Base-by-base conservation (phyloP, 2,113 vertebrate species). In the Epinephelus lanceolatus region DNA sequence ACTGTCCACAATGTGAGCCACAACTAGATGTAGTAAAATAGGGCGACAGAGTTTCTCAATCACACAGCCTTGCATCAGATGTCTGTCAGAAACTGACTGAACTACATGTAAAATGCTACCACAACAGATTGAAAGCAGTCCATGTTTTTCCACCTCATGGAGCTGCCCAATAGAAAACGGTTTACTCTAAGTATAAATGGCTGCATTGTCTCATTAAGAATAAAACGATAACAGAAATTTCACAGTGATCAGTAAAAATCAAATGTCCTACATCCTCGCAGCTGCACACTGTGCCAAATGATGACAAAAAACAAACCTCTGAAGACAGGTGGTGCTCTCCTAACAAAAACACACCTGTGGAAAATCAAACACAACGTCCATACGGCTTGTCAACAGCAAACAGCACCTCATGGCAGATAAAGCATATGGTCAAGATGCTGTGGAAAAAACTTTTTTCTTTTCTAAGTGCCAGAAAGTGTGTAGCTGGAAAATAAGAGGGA, bases 271-370 rank as follows among this genome's bases (percentile, higher is more conserved):
- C 65, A 61, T 1, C 66, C n/a, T 42, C 5, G 23, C 59, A 2
- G 0, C 23, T 51, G 2, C 61, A 72, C 1, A 18, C 18, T 1
- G 14, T 40, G 23, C 30, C 25, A 37, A 69, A 51, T 7, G 33
- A 40, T 25, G 62, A 80, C 47, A 65, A 25, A 83, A 80, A 68
- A 60, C 59, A 57, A 74, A 83, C 66, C 49, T 79, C 13, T 11
- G 57, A 12, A 2, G 4, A 71, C 78, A 85, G 84, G 67, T 71
- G 76, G 30, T 23, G 68, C 79, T 25, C 7, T 19, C 27, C 66
- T 12, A 59, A 87, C 78, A 87, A 80, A 89, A 87, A 84, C 71
- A 70, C 94, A 95, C 90, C 94, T 93, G 95, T 80, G 89, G 83
- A 94, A 95, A 93, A 60, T 78, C 87, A 90, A 90, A 88, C 89